Conservation (phyloP, 2,797 vertebrate species). For the Rallus crepitans region DNA sequence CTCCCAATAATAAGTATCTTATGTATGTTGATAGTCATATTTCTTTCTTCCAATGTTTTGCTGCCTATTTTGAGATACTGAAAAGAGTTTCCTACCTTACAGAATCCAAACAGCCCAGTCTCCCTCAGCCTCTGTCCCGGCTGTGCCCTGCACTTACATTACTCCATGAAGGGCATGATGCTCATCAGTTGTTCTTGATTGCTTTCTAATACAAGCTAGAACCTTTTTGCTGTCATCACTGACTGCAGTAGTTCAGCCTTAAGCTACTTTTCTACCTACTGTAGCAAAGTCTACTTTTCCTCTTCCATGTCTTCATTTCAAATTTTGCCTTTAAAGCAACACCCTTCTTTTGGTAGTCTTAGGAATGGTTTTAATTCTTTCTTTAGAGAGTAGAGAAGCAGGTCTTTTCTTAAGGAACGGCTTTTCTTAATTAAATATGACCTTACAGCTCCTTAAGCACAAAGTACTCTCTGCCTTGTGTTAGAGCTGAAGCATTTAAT, state of each 20-base stretch:
- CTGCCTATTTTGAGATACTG: neutral
- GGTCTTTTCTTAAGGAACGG: neutral
- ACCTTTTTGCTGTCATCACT: neutral
- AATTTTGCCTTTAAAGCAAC: neutral
- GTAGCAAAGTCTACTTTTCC: neutral
- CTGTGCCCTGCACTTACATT: neutral
- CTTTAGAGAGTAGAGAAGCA: neutral
- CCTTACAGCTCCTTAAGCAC: neutral
- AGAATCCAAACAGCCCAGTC: neutral
- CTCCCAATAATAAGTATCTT: neutral
- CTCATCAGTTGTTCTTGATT: conserved; percentile 55
- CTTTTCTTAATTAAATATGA: neutral
- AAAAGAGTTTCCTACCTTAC: neutral
- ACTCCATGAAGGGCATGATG: neutral
- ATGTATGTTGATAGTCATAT: neutral
- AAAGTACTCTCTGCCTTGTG: neutral
- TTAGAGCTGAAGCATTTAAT: neutral
- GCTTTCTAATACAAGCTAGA: neutral
- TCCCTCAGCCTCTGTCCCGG: neutral
- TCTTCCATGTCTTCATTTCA: neutral
- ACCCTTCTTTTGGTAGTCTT: neutral
- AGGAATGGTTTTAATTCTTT: neutral
- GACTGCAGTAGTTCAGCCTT: neutral
- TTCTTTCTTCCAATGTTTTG: neutral
- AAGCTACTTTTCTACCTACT: neutral